These are phyloP conservation scores for Pangasius mekongensis DNA, from an alignment of 2,797 vertebrate genomes.

Conservation along the genomic window DNA sequence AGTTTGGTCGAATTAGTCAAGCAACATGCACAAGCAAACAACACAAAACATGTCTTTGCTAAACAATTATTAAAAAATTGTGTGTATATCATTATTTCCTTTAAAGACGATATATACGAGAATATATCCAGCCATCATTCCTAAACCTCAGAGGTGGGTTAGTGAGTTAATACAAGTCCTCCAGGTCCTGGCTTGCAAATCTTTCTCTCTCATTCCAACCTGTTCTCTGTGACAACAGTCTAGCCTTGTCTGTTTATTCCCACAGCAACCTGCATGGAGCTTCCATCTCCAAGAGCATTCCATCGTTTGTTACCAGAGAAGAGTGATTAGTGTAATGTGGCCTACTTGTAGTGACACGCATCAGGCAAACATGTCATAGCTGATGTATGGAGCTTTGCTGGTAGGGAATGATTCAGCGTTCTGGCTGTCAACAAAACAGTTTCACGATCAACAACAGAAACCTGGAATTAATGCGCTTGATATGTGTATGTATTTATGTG, in stretches of 20 bases:
- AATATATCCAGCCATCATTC: neutral
- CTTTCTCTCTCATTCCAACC: constrained; percentile 7
- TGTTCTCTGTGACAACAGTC: constrained; percentile 36
- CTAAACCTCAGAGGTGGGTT: neutral
- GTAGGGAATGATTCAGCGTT: constrained; percentile 46
- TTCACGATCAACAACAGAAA: constrained; percentile 19
- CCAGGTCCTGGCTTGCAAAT: constrained; percentile 11
- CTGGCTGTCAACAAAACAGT: constrained; percentile 40
- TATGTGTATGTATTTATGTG: neutral
- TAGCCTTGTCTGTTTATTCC: constrained; percentile 37
- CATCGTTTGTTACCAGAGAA: constrained; percentile 38
- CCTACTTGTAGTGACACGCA: constrained; percentile 50
- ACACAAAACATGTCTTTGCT: neutral
- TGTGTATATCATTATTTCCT: neutral
- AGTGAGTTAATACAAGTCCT: neutral
- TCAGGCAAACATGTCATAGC: constrained; percentile 48
- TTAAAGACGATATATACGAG: neutral
- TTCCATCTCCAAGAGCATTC: constrained; percentile 34
- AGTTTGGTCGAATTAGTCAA: neutral
- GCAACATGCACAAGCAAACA: neutral
- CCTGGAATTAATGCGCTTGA: constrained; percentile 5
- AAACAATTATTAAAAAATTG: neutral
- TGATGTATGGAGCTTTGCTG: constrained; percentile 43
- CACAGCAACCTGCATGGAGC: constrained; percentile 35
- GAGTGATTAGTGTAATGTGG: constrained; percentile 41